Conservation (phyloP, 2,113 vertebrate species). For the Vulpes vulpes region DNA sequence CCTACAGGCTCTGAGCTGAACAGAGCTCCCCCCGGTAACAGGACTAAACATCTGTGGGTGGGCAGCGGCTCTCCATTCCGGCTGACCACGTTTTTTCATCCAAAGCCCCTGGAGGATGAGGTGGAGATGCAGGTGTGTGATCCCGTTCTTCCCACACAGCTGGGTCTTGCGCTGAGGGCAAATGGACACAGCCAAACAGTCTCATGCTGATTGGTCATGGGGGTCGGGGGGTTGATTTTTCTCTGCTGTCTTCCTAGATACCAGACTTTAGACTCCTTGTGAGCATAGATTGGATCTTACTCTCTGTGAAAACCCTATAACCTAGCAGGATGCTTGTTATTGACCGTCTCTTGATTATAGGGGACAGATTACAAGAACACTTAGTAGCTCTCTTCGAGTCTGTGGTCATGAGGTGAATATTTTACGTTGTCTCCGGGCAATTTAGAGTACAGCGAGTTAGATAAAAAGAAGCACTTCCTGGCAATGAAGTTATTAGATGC, state of each 20-base stretch:
- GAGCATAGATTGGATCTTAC: neutral
- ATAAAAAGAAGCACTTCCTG: constrained; percentile 8
- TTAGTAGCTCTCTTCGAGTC: constrained; percentile 22
- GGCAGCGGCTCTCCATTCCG: neutral
- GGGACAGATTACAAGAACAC: neutral
- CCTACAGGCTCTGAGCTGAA: neutral
- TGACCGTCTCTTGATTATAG: neutral
- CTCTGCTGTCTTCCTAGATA: neutral
- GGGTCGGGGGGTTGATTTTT: neutral
- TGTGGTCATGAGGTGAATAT: neutral
- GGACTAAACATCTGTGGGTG: neutral
- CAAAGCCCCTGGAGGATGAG: neutral
- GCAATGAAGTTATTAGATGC: neutral
- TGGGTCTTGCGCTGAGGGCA: neutral
- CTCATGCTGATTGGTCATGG: neutral
- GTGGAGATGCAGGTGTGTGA: neutral
- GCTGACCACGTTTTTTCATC: neutral
- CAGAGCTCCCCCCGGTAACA: neutral
- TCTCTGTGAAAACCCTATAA: neutral
- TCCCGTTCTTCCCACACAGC: neutral
- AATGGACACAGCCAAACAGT: neutral
- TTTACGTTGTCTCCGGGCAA: constrained; percentile 16
- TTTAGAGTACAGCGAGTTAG: neutral
- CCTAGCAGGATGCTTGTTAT: neutral
- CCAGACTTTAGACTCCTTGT: neutral